Evolutionary conservation across 2,888 invertebrate species (phyloP), one percentile per base, ranked within the genome.

Genomic region (Drosophila niveifrons): DNA sequence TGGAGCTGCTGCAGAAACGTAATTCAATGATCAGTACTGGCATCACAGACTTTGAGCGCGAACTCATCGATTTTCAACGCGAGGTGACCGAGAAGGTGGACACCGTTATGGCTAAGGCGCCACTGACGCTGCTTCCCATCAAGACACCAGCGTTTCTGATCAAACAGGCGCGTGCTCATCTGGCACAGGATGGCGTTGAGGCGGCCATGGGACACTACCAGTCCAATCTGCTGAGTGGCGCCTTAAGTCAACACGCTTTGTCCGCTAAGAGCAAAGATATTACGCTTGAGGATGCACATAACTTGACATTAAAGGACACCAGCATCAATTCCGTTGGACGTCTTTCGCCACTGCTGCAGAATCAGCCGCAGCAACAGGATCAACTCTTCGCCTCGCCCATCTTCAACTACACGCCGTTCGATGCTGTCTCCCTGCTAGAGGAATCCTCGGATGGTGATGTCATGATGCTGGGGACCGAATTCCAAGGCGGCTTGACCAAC

Each of bases 11-110:
- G 56, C 94, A 95, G 62, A 93, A 94, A 47, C 94, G 95, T 17
- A 96, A 96, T 79, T 92, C 93, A 3, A 93, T 93, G 15, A 94
- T 97, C 11, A 93, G 94, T 79, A 93, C 93, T 0, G 95, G 95
- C 50, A 95, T 97, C 0, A 93, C 94, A 11, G 94, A 94, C 50
- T 93, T 98, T 17, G 94, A 94, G 51, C 94, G 94, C 47, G 95
- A 96, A 82, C 95, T 98, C 82, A 91, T 94, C 10, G 94, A 94
- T 65, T 97, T 98, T 88, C 94, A 96, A 94, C 95, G 95, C 61
- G 95, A 95, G 91, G 95, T 98, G 51, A 93, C 94, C 29, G 94
- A 94, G 57, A 95, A 96, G 92, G 96, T 98, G 10, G 93, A 95
- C 70, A 94, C 94, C 51, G 95, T 96, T 0, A 92, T 97, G 44